Percentiles rank a stretch among this genome's conserved stretches.
phyloP scores from a whole-genome alignment of 1,140 invertebrate genomes.

The Diprion similis region DNA sequence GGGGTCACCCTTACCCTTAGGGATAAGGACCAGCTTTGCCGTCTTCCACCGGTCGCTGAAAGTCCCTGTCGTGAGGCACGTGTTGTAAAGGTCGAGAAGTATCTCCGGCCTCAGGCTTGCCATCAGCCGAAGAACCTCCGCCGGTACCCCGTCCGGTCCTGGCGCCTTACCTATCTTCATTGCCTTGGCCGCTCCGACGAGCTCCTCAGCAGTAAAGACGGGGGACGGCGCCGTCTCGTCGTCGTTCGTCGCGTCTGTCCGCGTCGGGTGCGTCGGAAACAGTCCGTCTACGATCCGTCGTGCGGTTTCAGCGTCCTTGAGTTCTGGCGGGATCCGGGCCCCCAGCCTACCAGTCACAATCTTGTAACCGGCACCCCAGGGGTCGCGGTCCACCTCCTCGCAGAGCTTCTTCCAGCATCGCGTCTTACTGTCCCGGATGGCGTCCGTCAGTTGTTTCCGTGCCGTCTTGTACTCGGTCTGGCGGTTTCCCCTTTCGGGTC shows the following conservation, averaged over 20 bases:
- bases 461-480: neutral
- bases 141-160: constrained; percentile 32
- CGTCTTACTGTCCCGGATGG: neutral
- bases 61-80: too few relatives aligned
- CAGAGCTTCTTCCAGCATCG: constrained; percentile 23
- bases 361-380: constrained; percentile 26
- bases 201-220: constrained; percentile 25
- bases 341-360: constrained; percentile 7
- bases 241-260: neutral
- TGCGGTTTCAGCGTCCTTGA: constrained; percentile 26
- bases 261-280: constrained; percentile 26
- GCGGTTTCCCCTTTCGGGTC: too few relatives aligned
- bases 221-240: too few relatives aligned
- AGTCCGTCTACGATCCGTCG: neutral
- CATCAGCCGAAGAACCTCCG: too few relatives aligned
- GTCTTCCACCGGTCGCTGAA: too few relatives aligned
- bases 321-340: neutral
- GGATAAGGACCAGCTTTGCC: too few relatives aligned
- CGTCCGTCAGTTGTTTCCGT: constrained; percentile 7
- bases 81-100: too few relatives aligned
- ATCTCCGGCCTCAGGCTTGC: too few relatives aligned
- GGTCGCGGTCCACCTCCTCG: constrained; percentile 20
- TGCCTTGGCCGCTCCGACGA: constrained; percentile 17
- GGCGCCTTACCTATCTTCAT: constrained; percentile 29
- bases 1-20: too few relatives aligned